Percentiles rank a stretch among this genome's conserved stretches.
phyloP scores from a whole-genome alignment of 2,888 invertebrate genomes.

The Trichacis sp. region DNA sequence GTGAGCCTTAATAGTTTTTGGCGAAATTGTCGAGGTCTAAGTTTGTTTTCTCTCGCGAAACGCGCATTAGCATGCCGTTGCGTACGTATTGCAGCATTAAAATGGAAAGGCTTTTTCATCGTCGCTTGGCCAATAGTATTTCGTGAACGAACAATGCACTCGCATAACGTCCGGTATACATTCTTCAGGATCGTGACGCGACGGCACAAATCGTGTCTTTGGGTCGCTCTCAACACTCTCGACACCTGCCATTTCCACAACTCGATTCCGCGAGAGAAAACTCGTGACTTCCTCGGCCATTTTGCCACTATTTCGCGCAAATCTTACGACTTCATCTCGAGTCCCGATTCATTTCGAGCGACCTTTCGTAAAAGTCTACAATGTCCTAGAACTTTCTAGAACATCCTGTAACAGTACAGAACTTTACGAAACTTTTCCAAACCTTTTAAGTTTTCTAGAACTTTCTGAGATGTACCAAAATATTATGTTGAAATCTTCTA shows the following conservation, averaged over 20 bases:
- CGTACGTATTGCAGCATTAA: conserved; percentile 2
- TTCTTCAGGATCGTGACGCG: background rate
- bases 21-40: background rate
- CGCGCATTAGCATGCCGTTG: background rate
- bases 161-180: background rate
- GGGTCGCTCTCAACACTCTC: conserved; percentile 1
- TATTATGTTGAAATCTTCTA: too few relatives aligned
- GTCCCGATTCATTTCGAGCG: too few relatives aligned
- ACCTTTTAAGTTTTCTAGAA: too few relatives aligned
- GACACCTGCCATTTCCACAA: background rate
- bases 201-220: conserved; percentile 6
- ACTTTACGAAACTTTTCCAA: too few relatives aligned
- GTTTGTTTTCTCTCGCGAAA: background rate
- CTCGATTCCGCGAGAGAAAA: background rate
- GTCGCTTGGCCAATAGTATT: background rate
- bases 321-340: too few relatives aligned
- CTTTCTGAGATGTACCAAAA: too few relatives aligned
- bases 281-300: background rate
- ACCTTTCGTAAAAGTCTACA: too few relatives aligned
- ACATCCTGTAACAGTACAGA: too few relatives aligned
- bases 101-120: conserved; percentile 1
- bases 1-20: too few relatives aligned
- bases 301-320: background rate
- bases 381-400: too few relatives aligned
- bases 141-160: conserved; percentile 2